Percentiles rank a stretch among this genome's conserved stretches.
Conservation (phyloP, 2,888 invertebrate genomes). For the Temnothorax unifasciatus region DNA sequence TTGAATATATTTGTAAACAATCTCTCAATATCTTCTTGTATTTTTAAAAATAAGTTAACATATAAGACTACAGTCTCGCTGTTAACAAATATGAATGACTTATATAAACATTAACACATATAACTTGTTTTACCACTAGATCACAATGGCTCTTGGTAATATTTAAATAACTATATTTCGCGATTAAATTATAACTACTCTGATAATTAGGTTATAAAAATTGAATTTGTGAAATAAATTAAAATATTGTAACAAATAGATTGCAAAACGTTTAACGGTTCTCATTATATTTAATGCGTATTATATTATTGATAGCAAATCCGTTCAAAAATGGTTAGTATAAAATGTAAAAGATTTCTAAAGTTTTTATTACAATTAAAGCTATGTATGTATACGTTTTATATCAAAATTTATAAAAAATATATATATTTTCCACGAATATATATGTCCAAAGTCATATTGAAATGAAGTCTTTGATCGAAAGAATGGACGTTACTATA, state of each 20-base stretch:
- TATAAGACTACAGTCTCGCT: slow-evolving; percentile 58
- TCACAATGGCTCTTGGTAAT: slow-evolving; percentile 71
- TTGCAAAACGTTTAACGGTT: slow-evolving; percentile 53
- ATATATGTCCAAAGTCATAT: slow-evolving; percentile 40
- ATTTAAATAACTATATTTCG: slow-evolving; percentile 54
- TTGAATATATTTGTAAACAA: slow-evolving; percentile 53
- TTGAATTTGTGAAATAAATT: slow-evolving; percentile 56
- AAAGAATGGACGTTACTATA: slow-evolving; percentile 20
- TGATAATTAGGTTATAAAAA: slow-evolving; percentile 48
- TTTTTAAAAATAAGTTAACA: slow-evolving; percentile 65
- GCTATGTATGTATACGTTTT: slow-evolving; percentile 52
- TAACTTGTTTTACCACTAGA: slow-evolving; percentile 62
- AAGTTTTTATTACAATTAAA: slow-evolving; percentile 45
- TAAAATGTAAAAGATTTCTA: slow-evolving; percentile 55
- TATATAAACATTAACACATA: slow-evolving; percentile 59
- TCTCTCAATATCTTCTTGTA: slow-evolving; percentile 40
- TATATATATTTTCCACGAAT: slow-evolving; percentile 60
- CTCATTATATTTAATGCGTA: slow-evolving; percentile 46
- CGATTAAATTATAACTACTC: slow-evolving; percentile 53
- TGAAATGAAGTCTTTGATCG: slow-evolving; percentile 32
- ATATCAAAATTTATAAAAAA: slow-evolving; percentile 74
- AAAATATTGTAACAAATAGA: slow-evolving; percentile 43
- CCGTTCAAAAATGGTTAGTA: slow-evolving; percentile 60
- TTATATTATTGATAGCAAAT: slow-evolving; percentile 53
- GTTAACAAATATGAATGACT: slow-evolving; percentile 65